Evolutionary conservation across 2,797 vertebrate genomes (phyloP).

Genomic region (Lacerta bilineata): DNA sequence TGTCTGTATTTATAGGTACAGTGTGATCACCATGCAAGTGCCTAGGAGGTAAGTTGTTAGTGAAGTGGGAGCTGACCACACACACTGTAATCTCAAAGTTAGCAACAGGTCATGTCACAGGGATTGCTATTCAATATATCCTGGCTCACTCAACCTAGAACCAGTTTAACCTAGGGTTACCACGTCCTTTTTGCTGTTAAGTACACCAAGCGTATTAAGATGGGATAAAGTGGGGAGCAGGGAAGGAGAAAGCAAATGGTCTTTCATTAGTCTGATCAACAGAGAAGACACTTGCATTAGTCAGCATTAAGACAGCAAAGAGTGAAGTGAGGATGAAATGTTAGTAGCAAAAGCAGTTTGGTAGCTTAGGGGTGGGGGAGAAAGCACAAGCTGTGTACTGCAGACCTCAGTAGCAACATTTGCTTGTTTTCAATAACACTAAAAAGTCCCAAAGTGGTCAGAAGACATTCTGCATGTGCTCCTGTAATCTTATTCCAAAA

Average conservation of each 20-base stretch:
- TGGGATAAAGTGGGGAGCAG: background rate
- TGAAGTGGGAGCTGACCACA: background rate
- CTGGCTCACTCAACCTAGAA: background rate
- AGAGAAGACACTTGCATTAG: background rate
- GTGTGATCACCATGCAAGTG: background rate
- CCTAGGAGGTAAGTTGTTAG: background rate
- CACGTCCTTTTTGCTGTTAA: background rate
- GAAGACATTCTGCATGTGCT: background rate
- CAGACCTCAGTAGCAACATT: background rate
- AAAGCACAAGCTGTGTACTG: background rate
- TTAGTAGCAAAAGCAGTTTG: background rate
- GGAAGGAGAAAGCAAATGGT: background rate
- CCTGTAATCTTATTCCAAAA: background rate
- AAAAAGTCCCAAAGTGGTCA: background rate
- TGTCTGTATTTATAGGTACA: background rate
- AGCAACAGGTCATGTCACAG: background rate
- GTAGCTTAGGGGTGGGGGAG: background rate
- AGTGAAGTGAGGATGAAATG: background rate
- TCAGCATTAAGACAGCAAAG: background rate
- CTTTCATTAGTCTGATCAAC: background rate
- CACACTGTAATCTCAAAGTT: background rate
- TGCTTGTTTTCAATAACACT: background rate
- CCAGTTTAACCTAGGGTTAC: background rate
- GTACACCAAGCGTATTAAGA: background rate
- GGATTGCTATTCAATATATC: background rate